phyloP scores from a whole-genome alignment of 2,797 vertebrate species.

The Rachycentron canadum region DNA sequence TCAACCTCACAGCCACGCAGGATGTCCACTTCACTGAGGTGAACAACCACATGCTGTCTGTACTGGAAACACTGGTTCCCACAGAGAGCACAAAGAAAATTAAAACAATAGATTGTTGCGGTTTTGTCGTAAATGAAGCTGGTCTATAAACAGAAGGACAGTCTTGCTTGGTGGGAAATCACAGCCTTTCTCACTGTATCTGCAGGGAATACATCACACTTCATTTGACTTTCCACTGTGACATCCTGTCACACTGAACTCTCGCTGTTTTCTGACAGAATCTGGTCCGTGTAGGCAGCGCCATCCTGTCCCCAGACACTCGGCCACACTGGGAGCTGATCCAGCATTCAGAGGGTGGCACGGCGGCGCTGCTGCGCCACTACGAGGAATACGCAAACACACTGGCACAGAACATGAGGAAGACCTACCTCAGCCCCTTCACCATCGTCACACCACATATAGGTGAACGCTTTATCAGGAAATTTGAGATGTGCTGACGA shows the following conservation, averaged over 20 bases:
- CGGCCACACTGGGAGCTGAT: constrained; percentile 94
- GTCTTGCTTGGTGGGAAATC: constrained; percentile 22
- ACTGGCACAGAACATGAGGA: constrained; percentile 96
- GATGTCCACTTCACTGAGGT: constrained; percentile 97
- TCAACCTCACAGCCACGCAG: constrained; percentile 93
- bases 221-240: constrained; percentile 25
- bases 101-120: background rate
- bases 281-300: constrained; percentile 92
- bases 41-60: background rate
- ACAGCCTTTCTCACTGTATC: constrained; percentile 20
- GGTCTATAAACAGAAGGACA: constrained; percentile 5
- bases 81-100: background rate
- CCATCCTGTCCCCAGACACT: constrained; percentile 90
- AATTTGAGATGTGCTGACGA: background rate
- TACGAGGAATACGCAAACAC: constrained; percentile 94
- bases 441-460: constrained; percentile 97
- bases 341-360: constrained; percentile 93
- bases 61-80: background rate
- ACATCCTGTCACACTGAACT: constrained; percentile 50
- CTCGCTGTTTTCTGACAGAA: constrained; percentile 85
- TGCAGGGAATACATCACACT: constrained; percentile 40
- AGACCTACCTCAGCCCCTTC: constrained; percentile 97
- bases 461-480: constrained; percentile 80
- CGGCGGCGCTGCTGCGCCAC: constrained; percentile 89
- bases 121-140: background rate